These are phyloP conservation scores for Tetramorium bicarinatum DNA, from an alignment of 2,888 invertebrate species.

Conservation along the genomic window DNA sequence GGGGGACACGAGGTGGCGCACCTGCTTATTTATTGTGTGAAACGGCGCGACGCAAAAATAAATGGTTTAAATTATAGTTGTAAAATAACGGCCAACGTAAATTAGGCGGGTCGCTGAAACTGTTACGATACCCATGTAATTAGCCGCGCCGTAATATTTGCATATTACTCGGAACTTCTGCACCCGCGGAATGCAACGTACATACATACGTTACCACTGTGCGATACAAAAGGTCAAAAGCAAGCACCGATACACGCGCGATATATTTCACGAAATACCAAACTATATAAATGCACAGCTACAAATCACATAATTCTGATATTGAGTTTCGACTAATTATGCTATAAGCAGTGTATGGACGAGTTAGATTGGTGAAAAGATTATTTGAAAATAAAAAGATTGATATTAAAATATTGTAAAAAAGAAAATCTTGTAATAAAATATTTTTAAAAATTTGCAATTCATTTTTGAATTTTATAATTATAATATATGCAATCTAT, in stretches of 20 bases:
- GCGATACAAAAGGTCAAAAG: conserved; percentile 55
- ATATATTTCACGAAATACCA: conserved; percentile 44
- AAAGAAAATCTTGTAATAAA: not conserved
- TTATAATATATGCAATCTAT: not conserved
- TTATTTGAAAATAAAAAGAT: not conserved
- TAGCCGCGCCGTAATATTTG: conserved; percentile 56
- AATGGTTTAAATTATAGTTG: conserved; percentile 54
- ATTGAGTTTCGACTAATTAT: conserved; percentile 38
- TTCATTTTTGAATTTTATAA: not conserved
- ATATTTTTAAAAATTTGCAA: not conserved
- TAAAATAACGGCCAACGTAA: conserved; percentile 57
- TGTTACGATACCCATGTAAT: conserved; percentile 55
- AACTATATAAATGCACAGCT: conserved; percentile 23
- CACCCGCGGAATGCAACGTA: conserved; percentile 35
- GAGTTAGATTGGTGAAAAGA: conserved; percentile 15
- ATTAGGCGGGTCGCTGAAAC: conserved; percentile 53
- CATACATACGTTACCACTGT: conserved; percentile 33
- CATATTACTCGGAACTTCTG: conserved; percentile 58
- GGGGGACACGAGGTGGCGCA: not conserved
- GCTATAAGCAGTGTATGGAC: not conserved
- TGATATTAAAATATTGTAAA: not conserved
- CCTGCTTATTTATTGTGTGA: conserved; percentile 47
- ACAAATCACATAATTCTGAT: conserved; percentile 39
- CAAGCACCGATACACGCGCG: conserved; percentile 22
- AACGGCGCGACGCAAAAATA: conserved; percentile 44